A percentile compares a stretch with the other conserved stretches of the same genome.
Conservation (phyloP, 1,140 invertebrate genomes). For the Drosophila hydei region DNA sequence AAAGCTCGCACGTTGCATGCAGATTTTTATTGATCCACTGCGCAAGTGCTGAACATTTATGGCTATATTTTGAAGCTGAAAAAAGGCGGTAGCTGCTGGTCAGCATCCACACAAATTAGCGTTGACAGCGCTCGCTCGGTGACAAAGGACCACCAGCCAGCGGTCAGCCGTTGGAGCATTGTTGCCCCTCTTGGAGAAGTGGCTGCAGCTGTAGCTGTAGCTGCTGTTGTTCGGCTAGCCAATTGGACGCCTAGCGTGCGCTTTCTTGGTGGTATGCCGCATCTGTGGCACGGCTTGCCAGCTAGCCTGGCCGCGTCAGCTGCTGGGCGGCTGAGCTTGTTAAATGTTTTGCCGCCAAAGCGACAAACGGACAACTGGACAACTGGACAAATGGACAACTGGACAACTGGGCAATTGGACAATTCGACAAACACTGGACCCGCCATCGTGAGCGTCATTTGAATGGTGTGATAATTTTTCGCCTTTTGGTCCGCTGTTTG, state of each 20-base stretch:
- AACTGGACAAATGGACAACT: constrained; percentile 13
- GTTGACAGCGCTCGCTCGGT: constrained; percentile 55
- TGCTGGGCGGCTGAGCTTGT: constrained; percentile 67
- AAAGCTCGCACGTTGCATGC: constrained; percentile 77
- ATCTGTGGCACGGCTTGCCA: constrained; percentile 45
- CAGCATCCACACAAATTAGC: constrained; percentile 64
- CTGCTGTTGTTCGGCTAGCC: constrained; percentile 52
- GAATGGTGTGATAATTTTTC: constrained; percentile 82
- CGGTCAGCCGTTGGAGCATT: constrained; percentile 45
- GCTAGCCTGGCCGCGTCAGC: constrained; percentile 26
- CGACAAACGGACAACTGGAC: constrained; percentile 12
- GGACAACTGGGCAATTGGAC: not conserved
- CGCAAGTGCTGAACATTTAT: constrained; percentile 65
- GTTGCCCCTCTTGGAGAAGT: constrained; percentile 43
- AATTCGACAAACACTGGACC: constrained; percentile 28
- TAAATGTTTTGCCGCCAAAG: constrained; percentile 81
- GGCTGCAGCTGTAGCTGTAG: not conserved
- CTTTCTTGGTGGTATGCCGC: constrained; percentile 71
- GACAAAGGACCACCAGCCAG: constrained; percentile 71
- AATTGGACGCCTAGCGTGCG: constrained; percentile 80
- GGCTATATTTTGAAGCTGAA: constrained; percentile 67
- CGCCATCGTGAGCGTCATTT: constrained; percentile 75
- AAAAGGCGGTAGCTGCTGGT: constrained; percentile 7
- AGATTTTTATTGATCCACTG: constrained; percentile 63
- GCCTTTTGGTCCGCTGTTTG: constrained; percentile 36